Evolutionary conservation across 2,797 vertebrate species (phyloP), one percentile per base, ranked within the genome.

Genomic region (Mustela erminea): DNA sequence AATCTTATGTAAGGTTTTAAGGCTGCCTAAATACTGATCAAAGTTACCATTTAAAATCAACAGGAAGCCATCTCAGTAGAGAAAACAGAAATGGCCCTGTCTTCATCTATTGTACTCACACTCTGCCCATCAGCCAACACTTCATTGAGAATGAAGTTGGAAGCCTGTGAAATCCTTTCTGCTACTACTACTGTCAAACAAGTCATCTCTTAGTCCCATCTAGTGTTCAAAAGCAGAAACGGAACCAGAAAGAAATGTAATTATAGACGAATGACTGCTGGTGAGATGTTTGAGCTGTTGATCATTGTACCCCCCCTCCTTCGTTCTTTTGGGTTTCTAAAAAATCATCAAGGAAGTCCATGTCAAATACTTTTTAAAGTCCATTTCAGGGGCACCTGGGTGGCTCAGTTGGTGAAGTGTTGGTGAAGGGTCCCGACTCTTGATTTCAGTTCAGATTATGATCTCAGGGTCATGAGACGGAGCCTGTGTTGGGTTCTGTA

Each of bases 141-240:
- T 91, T 90, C 35, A 58, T 41, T 58, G 49, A 84, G 27, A 96
- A 43, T 43, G 41, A 74, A 95, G 52, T 4, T 58, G 29, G 77
- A 85, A 96, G n/a, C 29, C 84, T 90, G 21, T n/a, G 82, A 82
- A 85, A 87, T 70, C 43, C 41, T 41, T 82, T 41, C 66, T 60
- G 77, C 32, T 43, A 38, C 85, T 60, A 41, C 0, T 41, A 35
- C 1, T 35, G 20, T 27, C 95, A 89, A 91, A 97, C 95, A 97
- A 97, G 90, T 38, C 98, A 98, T 98, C 98, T 98, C 98, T 93
- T 93, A 98, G 98, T 98, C 97, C 99, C 98, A 99, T 96, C 99
- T 98, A 98, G 99, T 98, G 98, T 96, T 88, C 97, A 97, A 97
- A 77, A 95, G 92, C 87, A 97, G 98, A 97, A 92, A 98, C 56